phyloP scores from a whole-genome alignment of 2,113 vertebrate species.

The Mustelus asterias region DNA sequence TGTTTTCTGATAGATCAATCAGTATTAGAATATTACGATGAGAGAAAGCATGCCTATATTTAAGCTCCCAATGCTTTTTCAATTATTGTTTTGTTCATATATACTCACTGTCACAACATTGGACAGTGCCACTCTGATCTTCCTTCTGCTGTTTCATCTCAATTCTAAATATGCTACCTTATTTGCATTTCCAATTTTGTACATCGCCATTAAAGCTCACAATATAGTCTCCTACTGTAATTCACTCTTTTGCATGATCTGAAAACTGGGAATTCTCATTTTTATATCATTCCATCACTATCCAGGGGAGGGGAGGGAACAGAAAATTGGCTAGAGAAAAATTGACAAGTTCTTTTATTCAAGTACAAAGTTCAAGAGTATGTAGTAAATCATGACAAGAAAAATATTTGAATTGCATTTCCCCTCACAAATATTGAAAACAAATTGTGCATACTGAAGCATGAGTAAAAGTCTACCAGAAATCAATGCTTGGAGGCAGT shows the following conservation, averaged over 20 bases:
- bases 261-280: neutral
- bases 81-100: neutral
- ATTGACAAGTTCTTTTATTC: neutral
- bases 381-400: neutral
- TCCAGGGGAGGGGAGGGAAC: neutral
- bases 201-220: neutral
- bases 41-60: neutral
- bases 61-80: neutral
- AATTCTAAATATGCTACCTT: neutral
- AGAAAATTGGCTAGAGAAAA: neutral
- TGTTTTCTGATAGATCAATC: neutral
- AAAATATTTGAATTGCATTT: neutral
- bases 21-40: neutral
- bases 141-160: neutral
- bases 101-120: neutral
- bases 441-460: neutral
- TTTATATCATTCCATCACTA: neutral
- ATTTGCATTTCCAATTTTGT: neutral
- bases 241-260: neutral
- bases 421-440: neutral
- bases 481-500: neutral
- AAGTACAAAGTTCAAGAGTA: neutral
- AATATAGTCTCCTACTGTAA: neutral
- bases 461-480: neutral
- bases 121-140: neutral